Evolutionary conservation across 2,797 vertebrate species (phyloP).

Genomic region (Moxostoma hubbsi): DNA sequence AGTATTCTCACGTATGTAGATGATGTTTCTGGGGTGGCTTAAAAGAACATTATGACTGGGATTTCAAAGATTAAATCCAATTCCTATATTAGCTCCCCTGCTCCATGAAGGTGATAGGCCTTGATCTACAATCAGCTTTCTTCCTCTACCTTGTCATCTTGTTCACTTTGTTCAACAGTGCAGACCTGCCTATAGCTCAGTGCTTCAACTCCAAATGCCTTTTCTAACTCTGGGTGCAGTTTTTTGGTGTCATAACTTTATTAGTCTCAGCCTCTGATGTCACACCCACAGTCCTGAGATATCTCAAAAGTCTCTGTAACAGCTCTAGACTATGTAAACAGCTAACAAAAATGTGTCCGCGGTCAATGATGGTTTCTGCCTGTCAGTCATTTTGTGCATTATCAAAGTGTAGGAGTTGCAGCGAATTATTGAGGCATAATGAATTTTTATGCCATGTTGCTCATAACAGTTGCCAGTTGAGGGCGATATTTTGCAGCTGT

Average conservation of each 20-base stretch:
- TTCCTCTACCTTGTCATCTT: slow-evolving; percentile 28
- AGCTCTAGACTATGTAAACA: too few relatives aligned
- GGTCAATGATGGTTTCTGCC: too few relatives aligned
- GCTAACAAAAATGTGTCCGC: too few relatives aligned
- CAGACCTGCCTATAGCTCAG: slow-evolving; percentile 22
- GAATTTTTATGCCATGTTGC: too few relatives aligned
- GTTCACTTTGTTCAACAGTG: slow-evolving; percentile 25
- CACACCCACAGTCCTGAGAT: too few relatives aligned
- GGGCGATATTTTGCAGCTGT: too few relatives aligned
- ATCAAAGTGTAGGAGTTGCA: too few relatives aligned
- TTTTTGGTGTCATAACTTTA: background rate
- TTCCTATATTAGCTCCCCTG: slow-evolving; percentile 13
- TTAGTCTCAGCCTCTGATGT: background rate
- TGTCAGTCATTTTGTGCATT: too few relatives aligned
- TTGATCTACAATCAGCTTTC: slow-evolving; percentile 42
- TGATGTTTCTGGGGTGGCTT: background rate
- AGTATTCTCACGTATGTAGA: slow-evolving; percentile 5
- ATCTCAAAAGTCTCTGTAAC: too few relatives aligned
- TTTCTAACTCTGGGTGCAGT: background rate
- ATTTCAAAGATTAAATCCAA: slow-evolving; percentile 23
- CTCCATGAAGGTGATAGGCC: background rate
- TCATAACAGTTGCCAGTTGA: too few relatives aligned
- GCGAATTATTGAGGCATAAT: too few relatives aligned
- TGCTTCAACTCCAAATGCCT: background rate
- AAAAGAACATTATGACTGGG: slow-evolving; percentile 25